Base-by-base conservation (phyloP, 2,888 invertebrate genomes). In the Dexiosoma caninum region DNA sequence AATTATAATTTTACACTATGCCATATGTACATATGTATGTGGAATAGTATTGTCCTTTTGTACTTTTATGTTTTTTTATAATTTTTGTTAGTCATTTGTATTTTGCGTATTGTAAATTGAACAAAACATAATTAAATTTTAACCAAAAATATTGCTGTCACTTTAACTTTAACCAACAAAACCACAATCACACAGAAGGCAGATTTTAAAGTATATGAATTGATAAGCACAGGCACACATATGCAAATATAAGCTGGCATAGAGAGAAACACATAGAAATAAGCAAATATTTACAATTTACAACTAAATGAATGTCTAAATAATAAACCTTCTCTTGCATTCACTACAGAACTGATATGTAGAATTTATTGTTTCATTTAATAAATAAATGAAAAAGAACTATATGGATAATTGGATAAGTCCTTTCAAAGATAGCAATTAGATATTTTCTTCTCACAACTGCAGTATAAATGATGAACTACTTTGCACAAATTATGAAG, bases 71-170 rank as follows among this genome's bases (percentile, higher is more conserved):
- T 35, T 4, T 49, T 9, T n/a, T 23, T 21, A 12, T 44, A 46
- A 16, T 37, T 23, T 46, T 32, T 55, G 37, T n/a, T 16, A 12
- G 9, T 23, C 23, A n/a, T 32, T 53, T 35, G 44, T 35, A 35
- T 35, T 8, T 14, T 60, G 23, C 53, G 27, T 32, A 64, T 62
- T 67, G 67, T 67, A 67, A 60, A 72, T 53, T 55, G 35, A 64
- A 75, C 75, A 80, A 75, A 81, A 74, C 81, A 81, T 81, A 81
- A 81, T 81, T 81, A 81, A 81, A 81, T 77, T 81, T 77, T 81
- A 77, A 81, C 81, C 77, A 81, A 81, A 81, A 81, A 74, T 81
- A 81, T 81, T 72, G 81, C 72, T 81, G 81, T 81, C 81, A 81
- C 81, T 78, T 81, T 81, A 81, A 72, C 77, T 81, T 77, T 74